Conservation (phyloP, 2,888 invertebrate genomes). For the Acrobasis repandana region DNA sequence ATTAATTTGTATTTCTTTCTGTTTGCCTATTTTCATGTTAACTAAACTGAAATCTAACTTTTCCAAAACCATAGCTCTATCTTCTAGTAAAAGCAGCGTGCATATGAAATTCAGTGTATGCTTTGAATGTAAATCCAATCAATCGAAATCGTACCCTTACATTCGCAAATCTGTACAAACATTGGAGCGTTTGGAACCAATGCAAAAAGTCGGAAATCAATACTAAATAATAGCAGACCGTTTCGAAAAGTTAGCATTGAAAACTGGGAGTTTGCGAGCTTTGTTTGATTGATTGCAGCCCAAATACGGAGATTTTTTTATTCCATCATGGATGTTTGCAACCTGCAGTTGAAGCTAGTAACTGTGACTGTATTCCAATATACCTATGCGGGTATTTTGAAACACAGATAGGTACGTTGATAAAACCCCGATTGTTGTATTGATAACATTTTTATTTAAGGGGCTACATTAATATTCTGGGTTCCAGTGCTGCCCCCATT, state of each 20-base stretch:
- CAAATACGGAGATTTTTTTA: slow-evolving; percentile 70
- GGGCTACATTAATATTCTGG: no score
- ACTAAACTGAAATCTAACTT: no score
- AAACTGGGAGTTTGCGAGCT: slow-evolving; percentile 56
- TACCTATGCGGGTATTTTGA: no score
- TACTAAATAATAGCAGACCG: slow-evolving; percentile 68
- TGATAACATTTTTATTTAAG: no score
- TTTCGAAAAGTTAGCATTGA: slow-evolving; percentile 70
- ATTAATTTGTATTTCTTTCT: no score
- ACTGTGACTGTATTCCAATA: no score
- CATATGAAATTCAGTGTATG: slow-evolving; percentile 18
- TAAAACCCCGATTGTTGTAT: no score
- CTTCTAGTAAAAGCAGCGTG: slow-evolving; percentile 5
- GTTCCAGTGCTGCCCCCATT: no score
- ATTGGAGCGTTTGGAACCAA: slow-evolving; percentile 53
- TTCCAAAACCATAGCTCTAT: not conserved
- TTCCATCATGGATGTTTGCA: slow-evolving; percentile 62
- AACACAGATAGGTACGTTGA: no score
- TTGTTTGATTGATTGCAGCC: slow-evolving; percentile 79
- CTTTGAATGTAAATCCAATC: slow-evolving; percentile 54
- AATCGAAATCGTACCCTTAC: slow-evolving; percentile 53
- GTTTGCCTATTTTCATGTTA: no score
- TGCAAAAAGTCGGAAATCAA: slow-evolving; percentile 70
- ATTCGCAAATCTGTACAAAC: slow-evolving; percentile 64
- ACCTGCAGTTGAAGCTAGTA: slow-evolving; percentile 3